A percentile compares a stretch with the other conserved stretches of the same genome.
phyloP scores from a whole-genome alignment of 2,888 invertebrate genomes.

The Gastracanthus pulcherrimus region DNA sequence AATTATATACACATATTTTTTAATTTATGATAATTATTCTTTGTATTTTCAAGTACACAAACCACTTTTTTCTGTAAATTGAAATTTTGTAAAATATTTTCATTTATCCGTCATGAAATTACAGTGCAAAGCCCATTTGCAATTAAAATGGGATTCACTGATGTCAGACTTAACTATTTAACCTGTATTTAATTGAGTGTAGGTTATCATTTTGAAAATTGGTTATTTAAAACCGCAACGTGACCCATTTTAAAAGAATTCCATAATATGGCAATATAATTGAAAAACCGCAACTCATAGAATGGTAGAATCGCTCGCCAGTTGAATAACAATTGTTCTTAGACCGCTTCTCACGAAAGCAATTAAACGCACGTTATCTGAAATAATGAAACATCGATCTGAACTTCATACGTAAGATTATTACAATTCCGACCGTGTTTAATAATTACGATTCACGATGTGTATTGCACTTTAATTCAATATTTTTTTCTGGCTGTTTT shows the following conservation, averaged over 20 bases:
- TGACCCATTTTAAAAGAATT: conserved; percentile 44
- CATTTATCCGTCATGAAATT: too few species aligned
- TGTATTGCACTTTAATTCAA: not conserved
- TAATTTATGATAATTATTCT: too few species aligned
- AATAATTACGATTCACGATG: not conserved
- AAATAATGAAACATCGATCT: conserved; percentile 37
- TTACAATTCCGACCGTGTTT: not conserved
- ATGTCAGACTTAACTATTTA: not conserved
- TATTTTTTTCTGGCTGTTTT: not conserved
- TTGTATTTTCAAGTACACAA: too few species aligned
- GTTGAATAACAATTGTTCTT: conserved; percentile 50
- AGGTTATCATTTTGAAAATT: conserved; percentile 16
- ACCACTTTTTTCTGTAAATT: not conserved
- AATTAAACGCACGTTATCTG: conserved; percentile 45
- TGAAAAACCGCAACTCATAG: conserved; percentile 40
- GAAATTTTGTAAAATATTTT: not conserved
- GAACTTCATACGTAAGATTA: not conserved
- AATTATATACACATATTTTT: too few species aligned
- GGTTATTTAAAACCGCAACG: not conserved
- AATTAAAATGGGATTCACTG: too few species aligned
- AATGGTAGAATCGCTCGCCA: conserved; percentile 3
- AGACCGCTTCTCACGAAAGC: conserved; percentile 47
- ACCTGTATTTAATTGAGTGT: not conserved
- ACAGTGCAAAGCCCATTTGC: too few species aligned
- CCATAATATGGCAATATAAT: conserved; percentile 28